Evolutionary conservation across 2,888 invertebrate genomes (phyloP).

Genomic region (Trissolcus brochymenae): DNA sequence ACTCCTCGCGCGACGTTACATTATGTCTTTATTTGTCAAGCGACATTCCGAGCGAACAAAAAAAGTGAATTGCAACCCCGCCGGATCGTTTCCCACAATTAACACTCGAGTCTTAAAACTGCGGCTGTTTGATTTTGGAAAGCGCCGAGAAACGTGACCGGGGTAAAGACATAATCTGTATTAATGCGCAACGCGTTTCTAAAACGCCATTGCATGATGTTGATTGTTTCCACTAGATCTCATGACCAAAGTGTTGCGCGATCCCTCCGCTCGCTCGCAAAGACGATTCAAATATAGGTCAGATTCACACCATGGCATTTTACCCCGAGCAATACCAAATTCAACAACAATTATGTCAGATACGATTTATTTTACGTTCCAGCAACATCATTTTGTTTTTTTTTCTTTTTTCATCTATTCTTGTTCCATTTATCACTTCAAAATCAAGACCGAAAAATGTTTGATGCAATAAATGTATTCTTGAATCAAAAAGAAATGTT

Average conservation of each 20-base stretch:
- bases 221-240: constrained; percentile 70
- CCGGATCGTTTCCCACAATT: constrained; percentile 45
- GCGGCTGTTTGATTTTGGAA: constrained; percentile 41
- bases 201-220: constrained; percentile 66
- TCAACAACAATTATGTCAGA: background rate
- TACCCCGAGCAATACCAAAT: background rate
- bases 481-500: too few species aligned
- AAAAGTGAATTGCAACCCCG: constrained; percentile 34
- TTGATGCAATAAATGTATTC: too few species aligned
- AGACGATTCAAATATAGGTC: constrained; percentile 60
- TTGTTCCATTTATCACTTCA: too few species aligned
- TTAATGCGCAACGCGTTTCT: constrained; percentile 62
- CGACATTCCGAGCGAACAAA: constrained; percentile 39
- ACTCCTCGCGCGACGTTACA: constrained; percentile 42
- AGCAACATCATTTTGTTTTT: too few species aligned
- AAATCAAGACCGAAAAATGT: too few species aligned
- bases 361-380: too few species aligned
- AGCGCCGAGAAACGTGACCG: constrained; percentile 51
- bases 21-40: constrained; percentile 59
- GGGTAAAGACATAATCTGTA: constrained; percentile 46
- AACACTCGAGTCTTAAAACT: constrained; percentile 35
- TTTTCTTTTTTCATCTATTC: too few species aligned
- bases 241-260: constrained; percentile 60
- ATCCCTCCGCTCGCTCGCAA: constrained; percentile 52
- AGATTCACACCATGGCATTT: too few species aligned